A percentile compares a stretch with the other conserved stretches of the same genome.
phyloP scores from a whole-genome alignment of 2,797 vertebrate species.

The Rhyacichthys aspro region DNA sequence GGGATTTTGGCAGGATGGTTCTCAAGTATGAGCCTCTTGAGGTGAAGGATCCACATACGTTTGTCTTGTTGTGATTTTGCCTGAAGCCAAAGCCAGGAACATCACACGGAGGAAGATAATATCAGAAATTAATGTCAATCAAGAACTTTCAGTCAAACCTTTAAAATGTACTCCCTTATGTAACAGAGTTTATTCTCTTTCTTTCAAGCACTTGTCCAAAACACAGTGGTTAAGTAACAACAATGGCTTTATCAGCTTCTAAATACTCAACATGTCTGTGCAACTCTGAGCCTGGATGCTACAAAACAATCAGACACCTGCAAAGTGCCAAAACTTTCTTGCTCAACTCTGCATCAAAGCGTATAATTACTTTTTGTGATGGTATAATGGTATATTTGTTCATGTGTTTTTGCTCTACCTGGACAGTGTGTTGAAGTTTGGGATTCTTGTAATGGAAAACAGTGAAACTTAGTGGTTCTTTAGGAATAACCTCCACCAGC shows the following conservation, averaged over 20 bases:
- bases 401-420: constrained; percentile 81
- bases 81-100: constrained; percentile 70
- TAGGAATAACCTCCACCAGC: constrained; percentile 97
- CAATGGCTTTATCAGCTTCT: constrained; percentile 30
- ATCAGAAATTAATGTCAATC: constrained; percentile 36
- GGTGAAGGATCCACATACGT: constrained; percentile 95
- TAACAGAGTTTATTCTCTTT: constrained; percentile 45
- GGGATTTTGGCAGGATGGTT: constrained; percentile 98
- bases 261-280: constrained; percentile 59
- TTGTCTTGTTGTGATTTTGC: constrained; percentile 97
- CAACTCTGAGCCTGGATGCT: constrained; percentile 39
- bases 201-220: constrained; percentile 31
- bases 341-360: constrained; percentile 31
- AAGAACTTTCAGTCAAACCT: constrained; percentile 31
- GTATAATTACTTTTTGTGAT: constrained; percentile 29
- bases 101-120: constrained; percentile 45
- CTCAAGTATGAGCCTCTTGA: constrained; percentile 98
- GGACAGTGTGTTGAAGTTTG: constrained; percentile 97
- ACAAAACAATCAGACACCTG: constrained; percentile 52
- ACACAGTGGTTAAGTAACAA: constrained; percentile 52
- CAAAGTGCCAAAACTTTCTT: constrained; percentile 33
- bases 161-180: constrained; percentile 25
- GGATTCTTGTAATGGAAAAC: constrained; percentile 99
- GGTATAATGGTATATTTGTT: too few species aligned
- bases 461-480: constrained; percentile 96